These are phyloP conservation scores for Hystrix brachyura DNA, from an alignment of 2,113 vertebrate species.

Conservation along the genomic window DNA sequence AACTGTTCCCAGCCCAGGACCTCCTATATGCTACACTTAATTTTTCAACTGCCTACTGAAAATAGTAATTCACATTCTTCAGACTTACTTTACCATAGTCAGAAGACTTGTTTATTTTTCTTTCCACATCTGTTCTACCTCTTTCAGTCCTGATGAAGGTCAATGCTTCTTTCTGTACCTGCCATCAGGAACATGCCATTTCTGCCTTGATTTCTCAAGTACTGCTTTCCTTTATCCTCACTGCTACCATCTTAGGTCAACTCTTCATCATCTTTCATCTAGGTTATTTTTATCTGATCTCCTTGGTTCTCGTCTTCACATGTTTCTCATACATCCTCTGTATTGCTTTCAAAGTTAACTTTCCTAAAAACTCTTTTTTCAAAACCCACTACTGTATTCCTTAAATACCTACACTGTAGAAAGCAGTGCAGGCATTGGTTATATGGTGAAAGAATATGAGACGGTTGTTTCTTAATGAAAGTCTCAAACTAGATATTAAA, in stretches of 20 bases:
- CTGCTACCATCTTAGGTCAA: not conserved
- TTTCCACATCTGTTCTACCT: not conserved
- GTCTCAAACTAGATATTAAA: slow-evolving; percentile 14
- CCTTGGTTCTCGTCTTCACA: not conserved
- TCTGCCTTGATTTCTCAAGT: not conserved
- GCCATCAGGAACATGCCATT: not conserved
- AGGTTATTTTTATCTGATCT: slow-evolving; percentile 17
- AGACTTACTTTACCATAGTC: not conserved
- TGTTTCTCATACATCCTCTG: slow-evolving; percentile 20
- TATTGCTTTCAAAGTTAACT: slow-evolving; percentile 32
- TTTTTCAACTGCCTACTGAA: slow-evolving; percentile 16
- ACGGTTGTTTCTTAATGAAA: slow-evolving; percentile 49
- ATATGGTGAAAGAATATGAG: not conserved
- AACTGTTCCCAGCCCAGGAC: not conserved
- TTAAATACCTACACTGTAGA: slow-evolving; percentile 24
- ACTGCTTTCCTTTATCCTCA: not conserved
- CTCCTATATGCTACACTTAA: not conserved
- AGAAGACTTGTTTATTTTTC: slow-evolving; percentile 13
- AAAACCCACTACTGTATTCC: not conserved
- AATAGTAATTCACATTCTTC: slow-evolving; percentile 34
- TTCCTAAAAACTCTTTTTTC: not conserved
- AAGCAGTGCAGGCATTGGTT: not conserved
- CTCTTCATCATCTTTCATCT: not conserved
- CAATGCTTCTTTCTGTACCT: not conserved
- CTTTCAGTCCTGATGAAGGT: not conserved